Base-by-base conservation (phyloP, 2,113 vertebrate genomes). In the Pavo muticus region DNA sequence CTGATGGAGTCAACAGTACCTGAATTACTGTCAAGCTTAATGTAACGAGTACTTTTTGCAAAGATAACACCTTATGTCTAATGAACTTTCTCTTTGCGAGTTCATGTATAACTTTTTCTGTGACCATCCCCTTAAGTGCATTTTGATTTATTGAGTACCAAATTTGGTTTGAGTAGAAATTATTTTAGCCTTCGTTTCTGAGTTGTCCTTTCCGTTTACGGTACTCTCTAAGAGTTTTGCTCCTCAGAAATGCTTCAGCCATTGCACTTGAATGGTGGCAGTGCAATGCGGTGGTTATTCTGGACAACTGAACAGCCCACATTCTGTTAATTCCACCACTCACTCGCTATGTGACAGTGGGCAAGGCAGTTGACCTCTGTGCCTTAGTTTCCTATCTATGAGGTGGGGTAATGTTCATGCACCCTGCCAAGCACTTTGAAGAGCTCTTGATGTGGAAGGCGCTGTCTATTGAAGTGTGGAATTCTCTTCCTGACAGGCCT, bases 381-480 rank as follows among this genome's bases (percentile, higher is more conserved):
- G 96, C 93, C 96, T 96, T 97, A 95, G 50, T 91, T 93, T 92
- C 78, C 29, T 88, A 73, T 72, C 45, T 71, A 3, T 35, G 50
- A 82, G 71, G 81, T 29, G 64, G 79, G 89, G 84, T 88, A 24
- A 84, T 8, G 11, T 60, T 73, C 47, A 39, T 19, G 19, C 1
- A 5, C 45, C 75, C 48, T 76, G 59, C 67, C 83, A 93, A 84
- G 88, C 90, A 95, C 93, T 94, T 94, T 94, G 91, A 90, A 94
- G 89, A 94, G 84, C 84, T 74, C 81, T 82, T 81, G 88, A 84
- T 91, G 71, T 93, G 67, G 80, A 80, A 92, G 70, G 78, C 56
- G 14, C 52, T 92, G 74, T 85, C 87, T 75, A 2, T 8, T 84
- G 87, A 88, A 82, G 61, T 67, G 65, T 67, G 82, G 11, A 89